Percentiles rank a stretch among this genome's conserved stretches.
Conservation (phyloP, 2,797 vertebrate genomes). For the Onychomys arenicola region DNA sequence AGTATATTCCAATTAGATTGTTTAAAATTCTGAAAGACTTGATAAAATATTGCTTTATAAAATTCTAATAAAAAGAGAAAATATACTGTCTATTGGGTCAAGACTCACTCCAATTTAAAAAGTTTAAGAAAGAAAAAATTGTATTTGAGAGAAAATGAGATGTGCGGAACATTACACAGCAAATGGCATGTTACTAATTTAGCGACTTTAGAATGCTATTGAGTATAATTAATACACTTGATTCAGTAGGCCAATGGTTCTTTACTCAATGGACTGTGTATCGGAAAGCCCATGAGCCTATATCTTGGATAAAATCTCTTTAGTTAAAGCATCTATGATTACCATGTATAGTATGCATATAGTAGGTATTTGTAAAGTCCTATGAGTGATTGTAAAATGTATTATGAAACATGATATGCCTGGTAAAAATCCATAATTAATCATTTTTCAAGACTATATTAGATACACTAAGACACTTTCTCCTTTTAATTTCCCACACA, state of each 20-base stretch:
- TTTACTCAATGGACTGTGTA: background rate
- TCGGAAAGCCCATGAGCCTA: background rate
- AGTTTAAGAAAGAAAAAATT: background rate
- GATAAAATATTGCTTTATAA: background rate
- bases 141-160: background rate
- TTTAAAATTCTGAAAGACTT: background rate
- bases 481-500: background rate
- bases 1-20: background rate
- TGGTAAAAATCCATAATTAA: background rate
- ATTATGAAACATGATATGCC: background rate
- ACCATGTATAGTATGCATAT: background rate
- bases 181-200: slow-evolving; percentile 27
- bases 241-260: background rate
- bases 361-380: background rate
- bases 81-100: background rate
- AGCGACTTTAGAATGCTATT: background rate
- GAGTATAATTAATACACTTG: slow-evolving; percentile 15
- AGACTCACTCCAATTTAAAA: background rate
- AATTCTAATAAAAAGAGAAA: background rate
- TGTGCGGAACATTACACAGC: background rate
- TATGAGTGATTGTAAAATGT: background rate
- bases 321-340: background rate
- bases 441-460: background rate
- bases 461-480: background rate
- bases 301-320: background rate